These are phyloP conservation scores for Ruditapes philippinarum DNA, from an alignment of 1,140 invertebrate genomes.

Conservation along the genomic window DNA sequence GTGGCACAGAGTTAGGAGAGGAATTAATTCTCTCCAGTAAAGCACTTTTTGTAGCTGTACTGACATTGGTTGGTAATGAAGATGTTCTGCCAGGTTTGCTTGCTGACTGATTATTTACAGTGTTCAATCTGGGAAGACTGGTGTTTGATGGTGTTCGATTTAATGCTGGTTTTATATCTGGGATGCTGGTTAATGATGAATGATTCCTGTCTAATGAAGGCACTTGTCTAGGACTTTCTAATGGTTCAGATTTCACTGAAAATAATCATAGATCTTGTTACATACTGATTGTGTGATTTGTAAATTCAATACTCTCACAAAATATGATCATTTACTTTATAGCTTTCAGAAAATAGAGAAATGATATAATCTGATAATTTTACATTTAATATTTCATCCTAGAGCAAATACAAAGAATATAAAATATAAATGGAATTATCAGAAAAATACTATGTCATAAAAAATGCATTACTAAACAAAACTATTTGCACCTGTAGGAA, in stretches of 20 bases:
- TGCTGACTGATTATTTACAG: not conserved
- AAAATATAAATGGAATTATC: too few relatives aligned
- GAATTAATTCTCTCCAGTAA: constrained; percentile 54
- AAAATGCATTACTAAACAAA: too few relatives aligned
- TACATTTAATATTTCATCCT: too few relatives aligned
- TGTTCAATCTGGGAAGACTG: not conserved
- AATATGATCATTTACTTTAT: too few relatives aligned
- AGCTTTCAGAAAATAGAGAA: too few relatives aligned
- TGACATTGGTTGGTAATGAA: constrained; percentile 14
- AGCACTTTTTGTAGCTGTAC: constrained; percentile 51
- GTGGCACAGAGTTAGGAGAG: not conserved
- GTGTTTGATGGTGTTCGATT: not conserved
- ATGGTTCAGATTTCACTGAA: constrained; percentile 39
- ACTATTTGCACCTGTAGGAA: too few relatives aligned
- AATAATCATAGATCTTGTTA: too few relatives aligned
- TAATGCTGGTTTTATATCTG: constrained; percentile 15
- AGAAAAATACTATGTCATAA: too few relatives aligned
- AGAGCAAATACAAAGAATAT: too few relatives aligned
- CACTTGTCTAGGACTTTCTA: constrained; percentile 20
- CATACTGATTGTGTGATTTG: too few relatives aligned
- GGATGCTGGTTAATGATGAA: not conserved
- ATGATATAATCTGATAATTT: too few relatives aligned
- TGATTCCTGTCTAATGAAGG: constrained; percentile 37
- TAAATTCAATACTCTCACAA: too few relatives aligned
- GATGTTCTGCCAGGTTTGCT: not conserved